Evolutionary conservation across 37 sponge, comb jelly and placozoan species (phyloP).

Genomic region (Haliclona indistincta): DNA sequence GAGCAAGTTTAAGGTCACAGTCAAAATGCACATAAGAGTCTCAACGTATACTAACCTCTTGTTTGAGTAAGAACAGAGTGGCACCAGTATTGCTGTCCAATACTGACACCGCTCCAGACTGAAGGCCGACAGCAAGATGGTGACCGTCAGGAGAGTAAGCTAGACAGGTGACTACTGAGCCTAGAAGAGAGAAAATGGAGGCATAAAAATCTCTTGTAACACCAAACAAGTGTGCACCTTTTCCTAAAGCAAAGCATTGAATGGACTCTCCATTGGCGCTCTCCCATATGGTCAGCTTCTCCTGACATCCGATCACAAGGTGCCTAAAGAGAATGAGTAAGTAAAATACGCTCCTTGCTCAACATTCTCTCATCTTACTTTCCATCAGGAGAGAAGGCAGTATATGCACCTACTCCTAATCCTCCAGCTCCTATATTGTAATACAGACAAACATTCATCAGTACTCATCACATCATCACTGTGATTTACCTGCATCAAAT

Average conservation of each 20-base stretch:
- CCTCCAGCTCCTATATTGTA: constrained; percentile 64
- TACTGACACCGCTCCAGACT: constrained; percentile 47
- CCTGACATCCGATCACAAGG: not conserved
- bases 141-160: constrained; percentile 59
- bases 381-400: constrained; percentile 66
- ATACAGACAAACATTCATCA: not conserved
- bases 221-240: not conserved
- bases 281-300: constrained; percentile 4
- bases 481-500: constrained; percentile 62
- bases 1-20: not conserved
- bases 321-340: not conserved
- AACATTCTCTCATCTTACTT: constrained; percentile 30
- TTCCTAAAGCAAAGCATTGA: not conserved
- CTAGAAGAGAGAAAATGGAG: not conserved
- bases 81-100: constrained; percentile 34
- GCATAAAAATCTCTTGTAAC: not conserved
- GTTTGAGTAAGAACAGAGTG: constrained; percentile 23
- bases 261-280: too few relatives aligned
- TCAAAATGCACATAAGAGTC: not conserved
- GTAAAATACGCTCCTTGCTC: not conserved
- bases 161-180: constrained; percentile 22
- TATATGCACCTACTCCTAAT: constrained; percentile 28
- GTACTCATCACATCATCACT: not conserved
- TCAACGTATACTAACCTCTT: constrained; percentile 4
- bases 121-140: constrained; percentile 61